phyloP scores from a whole-genome alignment of 2,113 vertebrate genomes.

The Mixornis gularis region DNA sequence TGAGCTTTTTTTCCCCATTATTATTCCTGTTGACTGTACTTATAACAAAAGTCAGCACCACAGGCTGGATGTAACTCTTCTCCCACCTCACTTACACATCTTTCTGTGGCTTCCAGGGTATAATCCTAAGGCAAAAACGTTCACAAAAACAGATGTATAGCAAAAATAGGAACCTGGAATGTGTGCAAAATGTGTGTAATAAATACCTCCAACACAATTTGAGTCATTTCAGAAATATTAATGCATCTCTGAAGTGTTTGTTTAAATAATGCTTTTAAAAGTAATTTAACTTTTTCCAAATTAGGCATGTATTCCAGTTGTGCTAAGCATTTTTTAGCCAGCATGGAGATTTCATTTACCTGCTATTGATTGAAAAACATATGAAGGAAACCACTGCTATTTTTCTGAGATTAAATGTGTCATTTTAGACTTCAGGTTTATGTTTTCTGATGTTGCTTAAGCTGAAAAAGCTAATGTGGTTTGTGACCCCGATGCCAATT shows the following conservation, averaged over 20 bases:
- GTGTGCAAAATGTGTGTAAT: neutral
- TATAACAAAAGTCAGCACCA: fast-evolving
- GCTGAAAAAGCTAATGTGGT: neutral
- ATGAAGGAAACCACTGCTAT: neutral
- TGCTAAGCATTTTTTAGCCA: neutral
- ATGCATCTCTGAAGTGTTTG: neutral
- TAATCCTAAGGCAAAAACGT: neutral
- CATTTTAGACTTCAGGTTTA: neutral
- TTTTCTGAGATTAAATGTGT: neutral
- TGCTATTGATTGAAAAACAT: neutral
- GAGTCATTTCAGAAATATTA: neutral
- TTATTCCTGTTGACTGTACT: neutral
- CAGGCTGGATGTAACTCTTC: neutral
- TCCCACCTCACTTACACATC: neutral
- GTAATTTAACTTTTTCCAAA: neutral
- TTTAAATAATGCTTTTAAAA: neutral
- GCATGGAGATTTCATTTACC: neutral
- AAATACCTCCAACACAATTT: neutral
- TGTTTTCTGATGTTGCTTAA: neutral
- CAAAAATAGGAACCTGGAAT: neutral
- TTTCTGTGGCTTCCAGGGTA: neutral
- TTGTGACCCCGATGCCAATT: neutral
- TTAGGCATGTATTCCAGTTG: neutral
- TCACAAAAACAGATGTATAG: neutral
- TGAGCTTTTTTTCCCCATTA: neutral